phyloP scores from a whole-genome alignment of 2,113 vertebrate genomes.

The Tyrannus savana region DNA sequence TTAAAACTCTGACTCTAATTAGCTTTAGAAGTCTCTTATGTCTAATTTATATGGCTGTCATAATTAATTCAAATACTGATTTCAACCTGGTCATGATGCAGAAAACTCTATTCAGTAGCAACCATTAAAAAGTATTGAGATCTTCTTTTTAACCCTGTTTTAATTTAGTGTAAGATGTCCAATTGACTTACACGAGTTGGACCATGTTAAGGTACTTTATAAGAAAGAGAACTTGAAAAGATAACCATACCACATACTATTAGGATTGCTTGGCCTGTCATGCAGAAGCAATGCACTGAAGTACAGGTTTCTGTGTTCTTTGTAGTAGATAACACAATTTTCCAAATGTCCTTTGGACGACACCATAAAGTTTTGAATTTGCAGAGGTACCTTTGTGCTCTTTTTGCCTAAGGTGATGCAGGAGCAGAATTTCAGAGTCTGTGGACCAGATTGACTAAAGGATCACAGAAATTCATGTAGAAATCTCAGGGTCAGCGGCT shows the following conservation, averaged over 20 bases:
- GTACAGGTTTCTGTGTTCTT: not conserved
- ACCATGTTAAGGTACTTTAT: not conserved
- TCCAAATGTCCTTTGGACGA: not conserved
- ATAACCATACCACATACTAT: not conserved
- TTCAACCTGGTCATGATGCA: slow-evolving; percentile 74
- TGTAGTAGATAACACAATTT: not conserved
- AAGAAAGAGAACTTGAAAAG: not conserved
- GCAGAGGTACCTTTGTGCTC: not conserved
- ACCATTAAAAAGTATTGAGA: slow-evolving; percentile 25
- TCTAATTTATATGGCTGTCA: slow-evolving; percentile 84
- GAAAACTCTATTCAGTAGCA: slow-evolving; percentile 43
- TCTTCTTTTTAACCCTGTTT: not conserved
- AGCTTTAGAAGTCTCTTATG: slow-evolving; percentile 81
- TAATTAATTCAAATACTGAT: slow-evolving; percentile 82
- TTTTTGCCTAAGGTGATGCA: not conserved
- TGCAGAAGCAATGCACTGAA: not conserved
- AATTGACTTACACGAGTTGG: not conserved
- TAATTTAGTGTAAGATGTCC: not conserved
- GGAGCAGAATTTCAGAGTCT: not conserved
- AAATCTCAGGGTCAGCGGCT: not conserved
- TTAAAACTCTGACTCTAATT: slow-evolving; percentile 82
- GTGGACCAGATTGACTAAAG: not conserved
- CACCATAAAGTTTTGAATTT: not conserved
- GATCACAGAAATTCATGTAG: not conserved
- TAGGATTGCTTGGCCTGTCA: not conserved